Evolutionary conservation across 2,797 vertebrate species (phyloP), one percentile per base, ranked within the genome.

Genomic region (Coracias cyanogaster): DNA sequence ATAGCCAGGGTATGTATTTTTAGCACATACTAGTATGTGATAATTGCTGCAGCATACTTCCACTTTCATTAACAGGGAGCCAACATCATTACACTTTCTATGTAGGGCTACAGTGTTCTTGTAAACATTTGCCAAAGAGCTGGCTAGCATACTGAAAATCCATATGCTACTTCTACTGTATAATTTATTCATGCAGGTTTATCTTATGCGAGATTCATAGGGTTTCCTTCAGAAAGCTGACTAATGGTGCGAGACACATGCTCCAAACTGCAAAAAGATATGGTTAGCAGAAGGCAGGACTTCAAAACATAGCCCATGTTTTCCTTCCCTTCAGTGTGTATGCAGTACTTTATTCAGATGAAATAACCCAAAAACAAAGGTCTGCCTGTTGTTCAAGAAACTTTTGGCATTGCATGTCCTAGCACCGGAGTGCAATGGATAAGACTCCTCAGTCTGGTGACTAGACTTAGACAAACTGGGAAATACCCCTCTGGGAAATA

Each of bases 151-250:
- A 82, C 62, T 92, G 85, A 78, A 93, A 89, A 91, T 43, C 82
- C 83, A 72, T 90, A 96, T 95, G 91, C 33, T 89, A 72, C 12
- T 77, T 82, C 78, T 57, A 70, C 86, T 49, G 35, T 8, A 10
- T 89, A 92, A 94, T 89, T 90, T 94, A 93, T 85, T 92, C 78
- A 67, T 41, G 64, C 28, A 51, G 62, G 67, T 92, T 85, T 86
- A 76, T 93, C 58, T 86, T 45, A 24, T 15, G 33, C 1, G 0
- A 67, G 52, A 87, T 74, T 87, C 81, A 57, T 6, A 28, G 71
- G 48, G 69, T 78, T 96, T 89, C 74, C 72, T 91, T 87, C 33
- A 37, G 52, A 89, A 92, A 85, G 67, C 82, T 91, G 84, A 94
- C 76, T 93, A 89, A 91, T 25, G 24, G 86, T 76, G 79, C 0